Evolutionary conservation across 2,113 vertebrate genomes (phyloP), one percentile per base, ranked within the genome.

Genomic region (Trogon surrucura): DNA sequence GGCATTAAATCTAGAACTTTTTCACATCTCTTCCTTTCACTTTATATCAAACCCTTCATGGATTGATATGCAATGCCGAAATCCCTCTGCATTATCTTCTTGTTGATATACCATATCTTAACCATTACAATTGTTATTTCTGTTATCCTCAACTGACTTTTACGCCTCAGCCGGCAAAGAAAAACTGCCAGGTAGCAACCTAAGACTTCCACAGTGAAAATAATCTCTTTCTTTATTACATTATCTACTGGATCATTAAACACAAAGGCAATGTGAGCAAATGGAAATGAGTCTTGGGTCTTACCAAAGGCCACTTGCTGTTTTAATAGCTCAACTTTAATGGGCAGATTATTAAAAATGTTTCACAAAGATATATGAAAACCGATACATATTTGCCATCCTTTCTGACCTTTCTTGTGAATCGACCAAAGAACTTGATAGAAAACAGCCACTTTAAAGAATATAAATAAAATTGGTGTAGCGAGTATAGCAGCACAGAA

Each of bases 231-330:
- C 84, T 87, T 91, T 91, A 96, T 91, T 91, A 85, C 85, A 36
- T 91, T 91, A 95, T 95, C 91, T 78, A 22, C 84, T 74, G 92
- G 89, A 83, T 88, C 96, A 95, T 94, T 95, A 95, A 95, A 88
- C 89, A 89, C 91, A 95, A 90, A 11, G 64, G 86, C 87, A 88
- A 69, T 69, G 80, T 53, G 91, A 96, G 88, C 78, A 88, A 97
- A 91, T 69, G 87, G 90, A 95, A 96, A 89, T 34, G 88, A 93
- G 91, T 58, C 94, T 83, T 47, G 67, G 91, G 93, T 60, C 74
- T 93, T 92, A 95, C 89, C 91, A 96, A 93, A 70, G 84, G 92
- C 80, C 72, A 72, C 88, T 92, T 72, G 64, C 72, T 88, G 87
- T 81, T 96, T 89, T 94, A 95, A 93, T 64, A 80, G 86, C 77